Evolutionary conservation across 2,797 vertebrate species (phyloP), one percentile per base, ranked within the genome.

Genomic region (Gymnoscopelus braueri): DNA sequence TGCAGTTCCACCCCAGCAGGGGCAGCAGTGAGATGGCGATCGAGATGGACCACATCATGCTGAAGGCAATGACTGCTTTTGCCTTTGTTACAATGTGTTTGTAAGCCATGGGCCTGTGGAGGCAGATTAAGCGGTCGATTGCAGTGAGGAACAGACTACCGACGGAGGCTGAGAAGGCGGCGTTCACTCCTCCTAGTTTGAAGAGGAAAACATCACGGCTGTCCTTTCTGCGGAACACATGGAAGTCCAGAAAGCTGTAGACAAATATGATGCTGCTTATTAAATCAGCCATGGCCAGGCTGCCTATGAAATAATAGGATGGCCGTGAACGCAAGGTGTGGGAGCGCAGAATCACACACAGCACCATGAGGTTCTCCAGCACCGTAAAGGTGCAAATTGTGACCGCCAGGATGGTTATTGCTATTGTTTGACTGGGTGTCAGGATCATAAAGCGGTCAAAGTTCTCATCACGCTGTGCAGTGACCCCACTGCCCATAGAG

Each of bases 161-260:
- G 19, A 99, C 98, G 0, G 98, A 99, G 35, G 98, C 98, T 0
- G 97, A 98, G 91, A 98, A 99, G 3, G 98, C 99, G 75, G 96
- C 97, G 0, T 96, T 99, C 81, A 99, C 98, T 39, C 98, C 97
- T 0, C 96, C 96, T 71, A 99, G 84, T 89, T 99, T 99, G 88
- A 99, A 99, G 52, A 99, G 95, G 77, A 99, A 99, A 72, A 99
- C 91, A 0, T 95, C 95, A 13, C 95, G 96, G 76, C 93, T 98
- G 86, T 99, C 98, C 88, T 98, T 99, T 61, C 97, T 93, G 89
- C 98, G 97, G 84, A 99, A 96, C 83, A 99, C 95, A 1, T 99
- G 98, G 80, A 99, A 99, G 91, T 99, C 98, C 66, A 99, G 93
- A 84, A 99, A 99, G 85, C 98, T 99, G 88, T 99, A 99, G 82